Evolutionary conservation across 2,888 invertebrate genomes (phyloP).

Genomic region (Spatulosminthurus flaviceps): DNA sequence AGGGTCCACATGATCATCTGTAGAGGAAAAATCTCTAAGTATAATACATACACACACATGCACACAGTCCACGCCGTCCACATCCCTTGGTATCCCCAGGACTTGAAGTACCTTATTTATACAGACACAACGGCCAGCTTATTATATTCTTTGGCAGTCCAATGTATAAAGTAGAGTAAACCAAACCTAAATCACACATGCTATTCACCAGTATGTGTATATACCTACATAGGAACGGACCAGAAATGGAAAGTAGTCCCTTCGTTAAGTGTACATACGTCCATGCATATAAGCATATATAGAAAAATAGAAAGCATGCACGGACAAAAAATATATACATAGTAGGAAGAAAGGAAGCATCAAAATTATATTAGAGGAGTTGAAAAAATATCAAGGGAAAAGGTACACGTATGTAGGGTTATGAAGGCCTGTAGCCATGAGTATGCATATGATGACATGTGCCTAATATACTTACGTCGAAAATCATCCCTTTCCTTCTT

Average conservation of each 20-base stretch:
- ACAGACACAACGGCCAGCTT: no score
- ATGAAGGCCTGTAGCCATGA: neutral
- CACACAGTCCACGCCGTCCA: no score
- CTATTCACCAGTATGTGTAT: no score
- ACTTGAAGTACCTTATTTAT: no score
- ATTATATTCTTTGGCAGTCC: no score
- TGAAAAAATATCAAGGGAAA: slow-evolving; percentile 6
- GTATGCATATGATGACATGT: neutral
- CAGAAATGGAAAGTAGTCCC: slow-evolving; percentile 3
- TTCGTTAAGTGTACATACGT: neutral
- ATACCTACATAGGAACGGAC: neutral
- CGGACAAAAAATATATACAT: no score
- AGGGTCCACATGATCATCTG: neutral
- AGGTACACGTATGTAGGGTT: neutral
- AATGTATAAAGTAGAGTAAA: no score
- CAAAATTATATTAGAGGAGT: neutral
- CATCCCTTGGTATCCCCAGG: no score
- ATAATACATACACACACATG: no score
- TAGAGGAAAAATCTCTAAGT: neutral
- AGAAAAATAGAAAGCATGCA: neutral
- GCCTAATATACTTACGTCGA: neutral
- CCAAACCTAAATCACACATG: no score
- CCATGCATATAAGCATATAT: neutral
- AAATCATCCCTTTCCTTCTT: slow-evolving; percentile 14
- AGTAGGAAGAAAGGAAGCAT: neutral